Percentiles rank a stretch among this genome's conserved stretches.
Evolutionary conservation across 2,113 vertebrate species (phyloP).

Genomic region (Campylomormyrus numenius): DNA sequence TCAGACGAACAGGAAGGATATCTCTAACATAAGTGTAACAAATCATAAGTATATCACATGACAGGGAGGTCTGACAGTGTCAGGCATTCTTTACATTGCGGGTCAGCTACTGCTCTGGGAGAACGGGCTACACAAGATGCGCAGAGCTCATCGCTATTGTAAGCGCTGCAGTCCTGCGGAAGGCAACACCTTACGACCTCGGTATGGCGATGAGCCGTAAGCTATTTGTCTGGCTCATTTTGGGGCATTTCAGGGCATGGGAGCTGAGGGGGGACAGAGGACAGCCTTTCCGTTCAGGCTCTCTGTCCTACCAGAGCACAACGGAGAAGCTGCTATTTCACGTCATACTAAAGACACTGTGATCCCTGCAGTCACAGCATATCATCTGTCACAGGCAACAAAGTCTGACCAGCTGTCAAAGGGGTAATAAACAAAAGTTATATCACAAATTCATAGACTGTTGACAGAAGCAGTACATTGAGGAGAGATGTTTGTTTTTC

Average conservation of each 20-base stretch:
- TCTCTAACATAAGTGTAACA: constrained; percentile 7
- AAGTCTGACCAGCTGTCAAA: neutral
- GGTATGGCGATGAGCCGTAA: neutral
- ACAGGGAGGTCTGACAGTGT: neutral
- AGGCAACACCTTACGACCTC: neutral
- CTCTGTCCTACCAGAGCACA: neutral
- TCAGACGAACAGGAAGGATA: neutral
- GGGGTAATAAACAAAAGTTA: neutral
- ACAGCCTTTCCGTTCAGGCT: neutral
- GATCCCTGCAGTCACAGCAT: neutral
- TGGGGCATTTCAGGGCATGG: neutral
- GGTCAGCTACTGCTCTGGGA: no score
- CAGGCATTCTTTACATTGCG: neutral
- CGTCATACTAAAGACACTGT: neutral
- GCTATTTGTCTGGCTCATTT: neutral
- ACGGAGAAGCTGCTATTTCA: constrained; percentile 1
- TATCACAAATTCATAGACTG: neutral
- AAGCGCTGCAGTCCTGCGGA: neutral
- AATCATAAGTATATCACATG: constrained; percentile 2
- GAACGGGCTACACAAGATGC: neutral
- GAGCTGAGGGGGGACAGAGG: neutral
- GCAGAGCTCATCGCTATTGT: neutral
- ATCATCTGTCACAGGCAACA: neutral
- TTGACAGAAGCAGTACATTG: neutral
- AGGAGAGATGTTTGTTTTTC: neutral